Evolutionary conservation across 2,113 vertebrate genomes (phyloP).

Genomic region (Pangasianodon gigas): DNA sequence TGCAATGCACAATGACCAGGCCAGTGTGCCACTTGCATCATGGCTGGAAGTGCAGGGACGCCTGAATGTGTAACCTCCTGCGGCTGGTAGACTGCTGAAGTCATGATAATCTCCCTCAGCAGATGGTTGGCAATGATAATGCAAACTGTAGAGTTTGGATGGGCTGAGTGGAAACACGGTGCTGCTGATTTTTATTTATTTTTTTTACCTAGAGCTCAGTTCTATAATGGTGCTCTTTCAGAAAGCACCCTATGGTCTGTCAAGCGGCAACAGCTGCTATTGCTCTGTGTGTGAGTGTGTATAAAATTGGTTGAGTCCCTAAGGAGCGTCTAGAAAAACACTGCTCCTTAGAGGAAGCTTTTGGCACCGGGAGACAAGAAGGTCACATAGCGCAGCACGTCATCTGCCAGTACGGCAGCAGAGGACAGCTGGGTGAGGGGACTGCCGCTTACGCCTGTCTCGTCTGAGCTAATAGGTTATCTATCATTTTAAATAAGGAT

Average conservation of each 20-base stretch:
- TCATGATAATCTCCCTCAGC: conserved; percentile 30
- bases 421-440: conserved; percentile 36
- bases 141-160: neutral
- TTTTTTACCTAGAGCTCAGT: conserved; percentile 16
- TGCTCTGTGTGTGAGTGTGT: conserved; percentile 32
- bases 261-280: conserved; percentile 10
- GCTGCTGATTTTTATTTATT: neutral
- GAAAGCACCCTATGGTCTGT: conserved; percentile 7
- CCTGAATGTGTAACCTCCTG: conserved; percentile 14
- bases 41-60: neutral
- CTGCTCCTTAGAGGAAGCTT: conserved; percentile 37
- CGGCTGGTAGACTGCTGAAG: conserved; percentile 18
- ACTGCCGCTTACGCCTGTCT: conserved; percentile 5
- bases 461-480: conserved; percentile 22
- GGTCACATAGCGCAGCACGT: conserved; percentile 37
- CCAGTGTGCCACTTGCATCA: neutral
- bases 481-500: conserved; percentile 20
- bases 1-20: neutral
- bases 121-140: conserved; percentile 31
- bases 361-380: conserved; percentile 38
- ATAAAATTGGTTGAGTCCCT: conserved; percentile 38
- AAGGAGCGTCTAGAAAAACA: conserved; percentile 42
- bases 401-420: conserved; percentile 16
- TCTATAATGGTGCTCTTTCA: conserved; percentile 27
- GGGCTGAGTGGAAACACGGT: neutral